These are phyloP conservation scores for Miichthys miiuy DNA, from an alignment of 2,797 vertebrate genomes.

Conservation along the genomic window DNA sequence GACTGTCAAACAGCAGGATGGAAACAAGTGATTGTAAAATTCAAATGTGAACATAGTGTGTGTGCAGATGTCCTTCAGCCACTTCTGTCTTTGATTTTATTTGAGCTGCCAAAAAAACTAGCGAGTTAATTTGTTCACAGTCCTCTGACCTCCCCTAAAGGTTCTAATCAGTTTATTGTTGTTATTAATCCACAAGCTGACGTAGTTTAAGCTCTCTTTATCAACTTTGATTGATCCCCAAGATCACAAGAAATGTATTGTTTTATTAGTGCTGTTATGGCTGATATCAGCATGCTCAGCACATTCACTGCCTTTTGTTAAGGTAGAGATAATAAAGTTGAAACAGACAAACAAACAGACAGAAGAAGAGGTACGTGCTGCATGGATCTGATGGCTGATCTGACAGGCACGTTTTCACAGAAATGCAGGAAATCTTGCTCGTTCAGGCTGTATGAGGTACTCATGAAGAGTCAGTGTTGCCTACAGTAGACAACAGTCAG, in stretches of 20 bases:
- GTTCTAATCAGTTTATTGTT: slow-evolving; percentile 7
- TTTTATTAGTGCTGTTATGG: background rate
- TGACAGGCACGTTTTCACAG: too few relatives aligned
- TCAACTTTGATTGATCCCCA: background rate
- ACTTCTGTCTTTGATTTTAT: background rate
- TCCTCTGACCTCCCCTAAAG: background rate
- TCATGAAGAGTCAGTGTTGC: too few relatives aligned
- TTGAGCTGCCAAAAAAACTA: background rate
- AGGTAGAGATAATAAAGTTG: background rate
- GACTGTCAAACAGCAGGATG: background rate
- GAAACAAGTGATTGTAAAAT: too few relatives aligned
- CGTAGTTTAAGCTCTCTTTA: background rate
- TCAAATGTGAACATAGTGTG: background rate
- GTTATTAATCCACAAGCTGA: background rate
- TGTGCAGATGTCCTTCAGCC: background rate
- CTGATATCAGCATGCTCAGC: background rate
- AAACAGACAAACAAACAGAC: too few relatives aligned
- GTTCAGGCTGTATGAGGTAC: too few relatives aligned
- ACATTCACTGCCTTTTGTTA: background rate
- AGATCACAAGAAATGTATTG: background rate
- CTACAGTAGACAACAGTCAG: too few relatives aligned
- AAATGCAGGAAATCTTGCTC: too few relatives aligned
- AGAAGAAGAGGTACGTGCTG: too few relatives aligned
- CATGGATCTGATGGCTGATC: too few relatives aligned
- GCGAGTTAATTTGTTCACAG: background rate